Evolutionary conservation across 2,113 vertebrate species (phyloP).

Genomic region (Spermophilus dauricus): DNA sequence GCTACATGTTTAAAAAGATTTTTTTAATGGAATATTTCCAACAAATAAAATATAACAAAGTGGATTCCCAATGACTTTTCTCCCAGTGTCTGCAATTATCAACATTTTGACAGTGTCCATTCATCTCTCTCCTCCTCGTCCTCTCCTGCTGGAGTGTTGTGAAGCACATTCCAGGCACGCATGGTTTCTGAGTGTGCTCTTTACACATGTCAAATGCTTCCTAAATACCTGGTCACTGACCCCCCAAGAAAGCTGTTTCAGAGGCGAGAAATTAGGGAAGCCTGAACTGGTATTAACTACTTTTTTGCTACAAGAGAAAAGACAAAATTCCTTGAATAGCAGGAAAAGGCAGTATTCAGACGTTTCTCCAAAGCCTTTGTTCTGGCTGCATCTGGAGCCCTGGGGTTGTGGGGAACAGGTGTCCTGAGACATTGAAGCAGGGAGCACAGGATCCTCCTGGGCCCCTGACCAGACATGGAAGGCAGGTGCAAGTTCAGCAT

Average conservation of each 20-base stretch:
- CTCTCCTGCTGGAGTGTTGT: background rate
- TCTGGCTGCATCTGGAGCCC: background rate
- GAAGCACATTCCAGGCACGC: background rate
- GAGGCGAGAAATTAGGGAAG: background rate
- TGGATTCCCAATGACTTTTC: background rate
- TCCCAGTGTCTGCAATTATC: background rate
- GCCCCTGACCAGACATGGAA: background rate
- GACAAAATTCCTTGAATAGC: background rate
- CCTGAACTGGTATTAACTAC: background rate
- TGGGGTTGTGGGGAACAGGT: background rate
- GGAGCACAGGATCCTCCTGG: background rate
- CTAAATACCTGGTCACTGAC: background rate
- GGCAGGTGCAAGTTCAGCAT: conserved; percentile 2
- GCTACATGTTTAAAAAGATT: background rate
- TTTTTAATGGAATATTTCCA: background rate
- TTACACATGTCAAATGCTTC: background rate
- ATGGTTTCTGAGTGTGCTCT: background rate
- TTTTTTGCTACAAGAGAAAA: conserved; percentile 50
- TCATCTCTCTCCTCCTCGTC: background rate
- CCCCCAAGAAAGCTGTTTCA: background rate
- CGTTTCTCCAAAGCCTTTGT: background rate
- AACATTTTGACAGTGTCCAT: background rate
- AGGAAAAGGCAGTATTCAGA: background rate
- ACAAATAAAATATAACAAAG: background rate
- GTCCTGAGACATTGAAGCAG: background rate